Evolutionary conservation across 2,888 invertebrate species (phyloP), one percentile per base, ranked within the genome.

Genomic region (Sthenelais limicola): DNA sequence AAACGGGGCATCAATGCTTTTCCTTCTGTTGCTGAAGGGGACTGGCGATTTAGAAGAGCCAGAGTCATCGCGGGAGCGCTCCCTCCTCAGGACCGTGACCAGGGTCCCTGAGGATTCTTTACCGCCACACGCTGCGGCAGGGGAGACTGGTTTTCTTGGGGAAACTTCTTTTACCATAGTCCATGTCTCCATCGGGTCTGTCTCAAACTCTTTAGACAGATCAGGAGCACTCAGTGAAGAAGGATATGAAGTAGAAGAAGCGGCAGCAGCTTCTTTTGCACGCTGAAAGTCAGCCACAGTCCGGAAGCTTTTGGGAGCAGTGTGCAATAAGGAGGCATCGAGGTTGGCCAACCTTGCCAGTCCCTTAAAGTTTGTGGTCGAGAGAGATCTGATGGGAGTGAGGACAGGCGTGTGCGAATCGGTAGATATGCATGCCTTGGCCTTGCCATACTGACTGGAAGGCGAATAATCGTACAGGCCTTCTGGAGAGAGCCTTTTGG

Each of bases 101-200:
- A 62, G 15, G 1, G 62, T 62, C n/a, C 62, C 62, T 9, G 62
- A 62, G 35, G 62, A 62, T 28, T 62, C 62, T 43, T 62, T 62
- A 24, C 28, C 26, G 3, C 62, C 38, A 2, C 38, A 35, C n/a
- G n/a, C n/a, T 12, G 62, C 62, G 2, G 62, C 62, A 24, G 62
- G 62, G 3, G 62, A 62, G 24, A 35, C 62, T 12, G 62, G 62
- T 24, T 62, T 62, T 1, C 62, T 21, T 1, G 62, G 62, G 3
- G 62, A 62, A 12, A 62, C 62, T 24, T 62, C 62, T n/a, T 62
- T 62, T 15, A 62, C 62, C 38, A 35, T 62, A 1, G 62, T 62
- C 62, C 62, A 62, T 1, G 62, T 62, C 51, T 51, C 51, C 12
- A 12, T 43, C 12, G 43, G 43, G 18, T 43, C 43, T 26, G 21